A percentile compares a stretch with the other conserved stretches of the same genome.
phyloP scores from a whole-genome alignment of 2,888 invertebrate species.

The Nyleta sp. region DNA sequence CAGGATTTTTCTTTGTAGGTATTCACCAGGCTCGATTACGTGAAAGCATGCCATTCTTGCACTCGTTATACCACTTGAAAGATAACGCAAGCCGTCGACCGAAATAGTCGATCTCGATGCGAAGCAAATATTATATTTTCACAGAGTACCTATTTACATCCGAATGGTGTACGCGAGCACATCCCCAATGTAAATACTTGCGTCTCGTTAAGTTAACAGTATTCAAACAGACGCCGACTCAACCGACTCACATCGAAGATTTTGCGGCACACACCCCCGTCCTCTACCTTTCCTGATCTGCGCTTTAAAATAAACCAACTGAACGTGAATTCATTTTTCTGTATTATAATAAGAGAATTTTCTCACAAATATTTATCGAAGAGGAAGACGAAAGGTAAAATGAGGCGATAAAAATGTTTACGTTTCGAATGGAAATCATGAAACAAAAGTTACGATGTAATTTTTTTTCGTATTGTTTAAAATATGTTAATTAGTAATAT shows the following conservation, averaged over 20 bases:
- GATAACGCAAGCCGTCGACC: conserved; percentile 62
- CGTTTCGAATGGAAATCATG: too few relatives aligned
- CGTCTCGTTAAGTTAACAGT: conserved; percentile 77
- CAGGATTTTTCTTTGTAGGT: conserved; percentile 50
- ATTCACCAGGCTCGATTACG: conserved; percentile 55
- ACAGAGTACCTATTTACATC: conserved; percentile 68
- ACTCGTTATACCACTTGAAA: conserved; percentile 63
- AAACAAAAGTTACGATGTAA: too few relatives aligned
- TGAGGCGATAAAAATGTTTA: not conserved
- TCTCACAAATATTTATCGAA: conserved; percentile 51
- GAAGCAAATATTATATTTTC: conserved; percentile 67
- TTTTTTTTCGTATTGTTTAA: conserved; percentile 1
- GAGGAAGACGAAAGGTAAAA: not conserved
- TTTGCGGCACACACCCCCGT: conserved; percentile 44
- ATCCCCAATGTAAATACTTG: conserved; percentile 75
- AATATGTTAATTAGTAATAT: conserved; percentile 19
- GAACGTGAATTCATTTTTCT: conserved; percentile 53
- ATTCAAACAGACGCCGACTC: conserved; percentile 72
- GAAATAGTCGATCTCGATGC: conserved; percentile 66
- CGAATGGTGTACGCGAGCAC: conserved; percentile 66
- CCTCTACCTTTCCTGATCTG: conserved; percentile 23
- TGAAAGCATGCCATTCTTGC: conserved; percentile 57
- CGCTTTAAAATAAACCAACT: conserved; percentile 54
- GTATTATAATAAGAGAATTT: conserved; percentile 45
- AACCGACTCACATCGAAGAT: conserved; percentile 65